Evolutionary conservation across 2,113 vertebrate genomes (phyloP).

Genomic region (Holacanthus passer): DNA sequence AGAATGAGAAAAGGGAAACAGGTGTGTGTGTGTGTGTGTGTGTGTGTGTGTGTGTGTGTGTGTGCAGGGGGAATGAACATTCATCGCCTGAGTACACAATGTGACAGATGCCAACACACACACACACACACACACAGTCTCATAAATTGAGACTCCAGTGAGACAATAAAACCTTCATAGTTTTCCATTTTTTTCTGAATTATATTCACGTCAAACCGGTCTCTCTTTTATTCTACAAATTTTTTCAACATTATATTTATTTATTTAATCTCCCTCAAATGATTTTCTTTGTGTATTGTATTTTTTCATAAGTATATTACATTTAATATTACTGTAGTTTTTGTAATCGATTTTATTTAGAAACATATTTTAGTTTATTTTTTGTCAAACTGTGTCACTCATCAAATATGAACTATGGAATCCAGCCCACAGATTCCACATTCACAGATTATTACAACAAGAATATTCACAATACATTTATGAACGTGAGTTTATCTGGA

Average conservation of each 20-base stretch:
- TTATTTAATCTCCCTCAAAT: too few relatives aligned
- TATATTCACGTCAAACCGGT: too few relatives aligned
- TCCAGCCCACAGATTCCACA: neutral
- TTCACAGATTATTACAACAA: too few relatives aligned
- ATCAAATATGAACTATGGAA: neutral
- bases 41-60: slow-evolving; percentile 10
- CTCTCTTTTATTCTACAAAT: neutral
- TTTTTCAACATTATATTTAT: neutral
- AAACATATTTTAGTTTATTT: too few relatives aligned
- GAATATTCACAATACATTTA: too few relatives aligned
- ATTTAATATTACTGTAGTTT: too few relatives aligned
- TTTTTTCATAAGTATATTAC: too few relatives aligned
- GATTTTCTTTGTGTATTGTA: too few relatives aligned
- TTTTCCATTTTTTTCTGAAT: neutral
- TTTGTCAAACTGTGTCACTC: too few relatives aligned
- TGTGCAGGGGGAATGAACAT: neutral
- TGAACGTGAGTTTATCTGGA: neutral
- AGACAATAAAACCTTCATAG: neutral
- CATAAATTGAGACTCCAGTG: neutral
- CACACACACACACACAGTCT: slow-evolving; percentile 14
- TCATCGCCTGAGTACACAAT: slow-evolving; percentile 40
- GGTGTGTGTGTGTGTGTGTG: slow-evolving; percentile 28
- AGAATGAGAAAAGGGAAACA: slow-evolving; percentile 49
- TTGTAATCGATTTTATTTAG: too few relatives aligned
- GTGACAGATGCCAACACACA: slow-evolving; percentile 46